Base-by-base conservation (phyloP, 2,888 invertebrate genomes). In the Glaucopsyche alexis region DNA sequence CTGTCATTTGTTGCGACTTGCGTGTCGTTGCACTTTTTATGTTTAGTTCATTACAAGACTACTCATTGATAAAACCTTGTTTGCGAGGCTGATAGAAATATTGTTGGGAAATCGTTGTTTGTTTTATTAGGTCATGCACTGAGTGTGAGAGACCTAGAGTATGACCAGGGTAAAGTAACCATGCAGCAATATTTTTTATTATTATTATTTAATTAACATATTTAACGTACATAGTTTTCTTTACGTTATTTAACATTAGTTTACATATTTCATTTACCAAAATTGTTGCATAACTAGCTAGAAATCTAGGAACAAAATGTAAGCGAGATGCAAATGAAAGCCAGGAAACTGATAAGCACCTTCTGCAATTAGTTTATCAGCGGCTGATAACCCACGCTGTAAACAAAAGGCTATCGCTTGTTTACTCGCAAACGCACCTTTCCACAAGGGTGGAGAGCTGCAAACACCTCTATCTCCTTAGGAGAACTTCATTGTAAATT, bases 341-440 rank as follows among this genome's bases (percentile, higher is more conserved):
- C 19, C 69, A 69, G 69, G 69, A 64, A 71, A 64, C 14, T 64
- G 64, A 47, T 72, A 73, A 73, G 47, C 49, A 75, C 75, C 75
- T 75, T 38, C 72, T 74, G 76, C 71, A 71, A 50, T 74, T 75
- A 75, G 71, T 73, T 72, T 75, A 74, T 73, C 74, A 67, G 40
- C 74, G 64, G 50, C 66, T 67, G 72, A 72, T 75, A 74, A 75
- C 65, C 52, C 66, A 19, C 66, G 19, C 66, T 67, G 73, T 74
- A 74, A 73, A 75, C 76, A 75, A 55, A 52, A 73, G 75, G 76
- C 73, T 74, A 77, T 77, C 74, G 69, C 52, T 42, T 67, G 69
- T 69, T 69, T 47, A 49, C 49, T 69, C 45, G 60, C 60, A 60
- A 6, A 60, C 60, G 29, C 60, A 60, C 60, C 60, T 60, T 38